A percentile compares a stretch with the other conserved stretches of the same genome.
phyloP scores from a whole-genome alignment of 1,140 invertebrate genomes.

The Neodiprion lecontei region DNA sequence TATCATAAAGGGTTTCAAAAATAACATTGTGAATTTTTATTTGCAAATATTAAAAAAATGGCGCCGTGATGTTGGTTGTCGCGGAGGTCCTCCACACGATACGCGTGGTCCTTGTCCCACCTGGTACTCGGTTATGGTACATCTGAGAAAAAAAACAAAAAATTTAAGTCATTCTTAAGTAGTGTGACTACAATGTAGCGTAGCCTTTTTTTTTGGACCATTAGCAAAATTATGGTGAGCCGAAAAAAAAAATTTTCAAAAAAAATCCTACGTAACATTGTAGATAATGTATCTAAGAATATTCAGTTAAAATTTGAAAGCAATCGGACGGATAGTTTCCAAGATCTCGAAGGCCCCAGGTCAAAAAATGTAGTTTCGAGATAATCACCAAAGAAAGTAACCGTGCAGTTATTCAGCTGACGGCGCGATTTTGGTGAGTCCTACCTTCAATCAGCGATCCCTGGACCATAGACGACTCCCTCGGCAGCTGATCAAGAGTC shows the following conservation, averaged over 20 bases:
- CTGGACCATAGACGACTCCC: background rate
- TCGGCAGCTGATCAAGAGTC: conserved; percentile 7
- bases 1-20: conserved; percentile 13
- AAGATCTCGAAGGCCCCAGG: too few relatives aligned
- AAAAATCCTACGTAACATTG: too few relatives aligned
- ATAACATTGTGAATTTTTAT: background rate
- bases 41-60: conserved; percentile 15
- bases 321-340: too few relatives aligned
- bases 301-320: too few relatives aligned
- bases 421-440: conserved; percentile 16
- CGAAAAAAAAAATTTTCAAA: too few relatives aligned
- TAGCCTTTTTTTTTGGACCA: too few relatives aligned
- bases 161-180: too few relatives aligned
- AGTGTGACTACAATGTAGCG: too few relatives aligned
- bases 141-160: too few relatives aligned
- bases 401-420: conserved; percentile 12
- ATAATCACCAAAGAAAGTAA: conserved; percentile 21
- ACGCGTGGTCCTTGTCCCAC: background rate
- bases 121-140: background rate
- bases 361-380: background rate
- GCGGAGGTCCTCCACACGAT: conserved; percentile 13
- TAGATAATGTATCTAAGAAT: too few relatives aligned
- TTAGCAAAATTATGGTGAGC: too few relatives aligned
- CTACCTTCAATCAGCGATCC: conserved; percentile 6
- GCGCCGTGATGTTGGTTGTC: conserved; percentile 11